Evolutionary conservation across 1,140 invertebrate species (phyloP).

Genomic region (Theocolax elegans): DNA sequence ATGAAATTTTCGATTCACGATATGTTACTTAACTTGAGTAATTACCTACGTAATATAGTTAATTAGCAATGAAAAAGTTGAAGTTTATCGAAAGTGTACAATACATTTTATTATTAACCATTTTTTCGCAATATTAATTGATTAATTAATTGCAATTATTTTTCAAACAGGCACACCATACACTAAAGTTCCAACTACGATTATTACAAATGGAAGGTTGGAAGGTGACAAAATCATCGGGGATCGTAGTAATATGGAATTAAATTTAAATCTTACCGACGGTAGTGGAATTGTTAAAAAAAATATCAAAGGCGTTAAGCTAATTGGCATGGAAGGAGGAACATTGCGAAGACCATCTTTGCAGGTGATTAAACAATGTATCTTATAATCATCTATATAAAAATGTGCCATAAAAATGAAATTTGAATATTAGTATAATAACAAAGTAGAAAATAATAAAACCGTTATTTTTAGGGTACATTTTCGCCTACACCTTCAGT

Average conservation of each 20-base stretch:
- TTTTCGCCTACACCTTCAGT: constrained; percentile 67
- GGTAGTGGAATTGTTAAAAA: constrained; percentile 54
- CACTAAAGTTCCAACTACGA: constrained; percentile 37
- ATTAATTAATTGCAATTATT: no score
- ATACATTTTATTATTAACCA: no score
- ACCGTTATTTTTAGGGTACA: constrained; percentile 51
- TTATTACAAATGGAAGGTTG: constrained; percentile 39
- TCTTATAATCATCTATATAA: no score
- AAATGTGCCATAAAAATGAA: no score
- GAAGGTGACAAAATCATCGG: constrained; percentile 48
- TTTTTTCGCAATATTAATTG: no score
- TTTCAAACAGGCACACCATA: constrained; percentile 23
- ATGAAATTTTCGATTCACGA: no score
- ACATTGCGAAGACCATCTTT: constrained; percentile 61
- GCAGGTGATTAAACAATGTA: constrained; percentile 50
- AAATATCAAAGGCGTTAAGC: constrained; percentile 63
- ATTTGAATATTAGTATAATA: no score
- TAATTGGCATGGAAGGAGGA: constrained; percentile 65
- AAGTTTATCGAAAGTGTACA: no score
- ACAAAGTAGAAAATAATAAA: no score
- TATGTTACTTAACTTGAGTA: no score
- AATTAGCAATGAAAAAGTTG: no score
- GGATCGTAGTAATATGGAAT: constrained; percentile 60
- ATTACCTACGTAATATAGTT: no score
- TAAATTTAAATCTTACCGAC: constrained; percentile 58